phyloP scores from a whole-genome alignment of 2,113 vertebrate genomes.

The Takifugu flavidus region DNA sequence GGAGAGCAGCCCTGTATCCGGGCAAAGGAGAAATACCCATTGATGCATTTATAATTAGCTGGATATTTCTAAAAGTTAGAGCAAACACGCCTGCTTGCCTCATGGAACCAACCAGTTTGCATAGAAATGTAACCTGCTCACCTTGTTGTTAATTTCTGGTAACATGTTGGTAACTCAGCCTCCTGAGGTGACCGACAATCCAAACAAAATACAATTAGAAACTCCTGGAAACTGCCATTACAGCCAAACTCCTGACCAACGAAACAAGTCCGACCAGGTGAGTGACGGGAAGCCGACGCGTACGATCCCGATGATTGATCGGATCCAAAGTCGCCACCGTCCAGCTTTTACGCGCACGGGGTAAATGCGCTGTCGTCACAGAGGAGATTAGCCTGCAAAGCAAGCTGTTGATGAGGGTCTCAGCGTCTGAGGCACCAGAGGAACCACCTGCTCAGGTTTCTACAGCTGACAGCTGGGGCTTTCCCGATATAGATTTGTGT shows the following conservation, averaged over 20 bases:
- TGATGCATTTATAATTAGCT: no score
- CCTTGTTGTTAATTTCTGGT: conserved; percentile 80
- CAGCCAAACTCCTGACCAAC: conserved; percentile 23
- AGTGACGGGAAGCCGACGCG: conserved; percentile 10
- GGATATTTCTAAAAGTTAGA: neutral
- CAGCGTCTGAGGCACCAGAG: conserved; percentile 43
- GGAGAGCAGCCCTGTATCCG: conserved; percentile 19
- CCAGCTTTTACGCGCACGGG: conserved; percentile 41
- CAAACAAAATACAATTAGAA: conserved; percentile 34
- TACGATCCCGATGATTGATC: conserved; percentile 39
- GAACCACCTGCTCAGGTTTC: conserved; percentile 72
- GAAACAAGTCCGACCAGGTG: conserved; percentile 3
- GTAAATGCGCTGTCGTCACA: conserved; percentile 62
- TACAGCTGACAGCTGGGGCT: conserved; percentile 59
- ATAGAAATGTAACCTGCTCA: conserved; percentile 39
- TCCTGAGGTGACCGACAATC: conserved; percentile 23
- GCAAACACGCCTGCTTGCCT: neutral
- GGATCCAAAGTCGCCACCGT: conserved; percentile 26
- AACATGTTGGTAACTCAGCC: conserved; percentile 61
- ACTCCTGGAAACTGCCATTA: conserved; percentile 55
- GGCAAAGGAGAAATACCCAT: neutral
- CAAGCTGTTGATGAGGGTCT: conserved; percentile 62
- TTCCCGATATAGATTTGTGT: conserved; percentile 63
- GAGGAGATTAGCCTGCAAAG: conserved; percentile 59
- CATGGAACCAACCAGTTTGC: neutral